These are phyloP conservation scores for Himalopsyche tibetana DNA, from an alignment of 2,888 invertebrate species.

Conservation along the genomic window DNA sequence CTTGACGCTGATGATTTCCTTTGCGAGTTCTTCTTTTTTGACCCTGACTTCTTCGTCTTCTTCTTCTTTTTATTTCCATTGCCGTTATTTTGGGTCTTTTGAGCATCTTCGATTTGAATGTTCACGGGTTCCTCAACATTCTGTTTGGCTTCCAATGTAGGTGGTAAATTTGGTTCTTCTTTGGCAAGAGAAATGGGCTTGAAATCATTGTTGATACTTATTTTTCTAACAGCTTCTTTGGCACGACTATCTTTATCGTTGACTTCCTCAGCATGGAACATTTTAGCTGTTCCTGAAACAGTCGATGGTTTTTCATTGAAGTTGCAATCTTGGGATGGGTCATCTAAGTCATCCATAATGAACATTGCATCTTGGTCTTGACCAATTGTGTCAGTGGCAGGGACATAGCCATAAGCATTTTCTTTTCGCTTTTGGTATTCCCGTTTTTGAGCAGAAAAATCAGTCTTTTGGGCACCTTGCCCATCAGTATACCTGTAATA, in stretches of 20 bases:
- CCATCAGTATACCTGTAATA: constrained; percentile 78
- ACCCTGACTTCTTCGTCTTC: constrained; percentile 86
- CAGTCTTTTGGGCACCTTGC: constrained; percentile 77
- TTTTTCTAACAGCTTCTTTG: constrained; percentile 78
- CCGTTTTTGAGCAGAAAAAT: constrained; percentile 74
- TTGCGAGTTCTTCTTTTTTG: constrained; percentile 87
- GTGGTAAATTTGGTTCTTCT: constrained; percentile 56
- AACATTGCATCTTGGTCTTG: constrained; percentile 80
- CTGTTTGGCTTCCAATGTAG: constrained; percentile 69
- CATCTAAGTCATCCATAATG: constrained; percentile 82
- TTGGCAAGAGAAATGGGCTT: constrained; percentile 73
- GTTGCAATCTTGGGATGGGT: constrained; percentile 66
- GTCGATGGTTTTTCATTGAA: constrained; percentile 71
- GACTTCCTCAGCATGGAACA: constrained; percentile 77
- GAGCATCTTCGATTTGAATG: constrained; percentile 67
- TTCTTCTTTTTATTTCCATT: constrained; percentile 82
- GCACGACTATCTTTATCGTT: constrained; percentile 74
- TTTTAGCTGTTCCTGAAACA: constrained; percentile 76
- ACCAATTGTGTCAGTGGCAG: constrained; percentile 56
- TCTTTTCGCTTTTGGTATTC: constrained; percentile 70
- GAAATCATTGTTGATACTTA: constrained; percentile 81
- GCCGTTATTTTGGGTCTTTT: constrained; percentile 70
- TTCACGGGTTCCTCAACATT: constrained; percentile 65
- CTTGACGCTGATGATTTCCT: constrained; percentile 80
- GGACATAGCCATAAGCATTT: constrained; percentile 67